Evolutionary conservation across 2,797 vertebrate species (phyloP).

Genomic region (Babyrousa celebensis): DNA sequence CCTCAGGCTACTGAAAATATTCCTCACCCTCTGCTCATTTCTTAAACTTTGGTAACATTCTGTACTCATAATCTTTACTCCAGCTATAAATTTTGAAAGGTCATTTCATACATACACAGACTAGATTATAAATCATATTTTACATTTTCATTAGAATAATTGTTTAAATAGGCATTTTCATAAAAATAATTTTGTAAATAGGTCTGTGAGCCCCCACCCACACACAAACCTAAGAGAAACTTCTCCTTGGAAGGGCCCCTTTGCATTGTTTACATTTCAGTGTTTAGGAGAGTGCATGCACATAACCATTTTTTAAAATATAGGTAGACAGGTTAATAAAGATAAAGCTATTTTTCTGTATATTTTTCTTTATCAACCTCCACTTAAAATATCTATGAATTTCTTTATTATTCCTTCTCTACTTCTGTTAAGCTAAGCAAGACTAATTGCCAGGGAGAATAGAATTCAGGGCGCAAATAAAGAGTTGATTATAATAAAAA

Average conservation of each 20-base stretch:
- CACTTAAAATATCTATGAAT: not conserved
- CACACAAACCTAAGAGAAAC: not conserved
- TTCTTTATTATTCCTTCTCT: not conserved
- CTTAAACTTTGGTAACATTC: not conserved
- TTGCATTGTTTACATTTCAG: not conserved
- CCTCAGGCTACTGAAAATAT: not conserved
- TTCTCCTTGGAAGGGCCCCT: not conserved
- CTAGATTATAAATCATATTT: not conserved
- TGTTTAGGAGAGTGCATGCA: not conserved
- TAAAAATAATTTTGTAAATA: not conserved
- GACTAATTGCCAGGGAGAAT: not conserved
- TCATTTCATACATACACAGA: not conserved
- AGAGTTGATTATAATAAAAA: not conserved
- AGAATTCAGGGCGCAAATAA: not conserved
- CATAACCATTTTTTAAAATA: not conserved
- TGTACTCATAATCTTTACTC: not conserved
- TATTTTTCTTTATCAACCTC: not conserved
- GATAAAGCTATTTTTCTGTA: not conserved
- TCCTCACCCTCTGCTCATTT: not conserved
- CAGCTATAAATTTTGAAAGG: not conserved
- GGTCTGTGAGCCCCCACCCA: fast-evolving
- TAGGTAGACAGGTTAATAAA: not conserved
- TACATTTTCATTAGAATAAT: not conserved
- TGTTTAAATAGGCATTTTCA: not conserved
- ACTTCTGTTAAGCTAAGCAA: not conserved